Conservation (phyloP, 2,113 vertebrate species). For the Neoarius graeffei region DNA sequence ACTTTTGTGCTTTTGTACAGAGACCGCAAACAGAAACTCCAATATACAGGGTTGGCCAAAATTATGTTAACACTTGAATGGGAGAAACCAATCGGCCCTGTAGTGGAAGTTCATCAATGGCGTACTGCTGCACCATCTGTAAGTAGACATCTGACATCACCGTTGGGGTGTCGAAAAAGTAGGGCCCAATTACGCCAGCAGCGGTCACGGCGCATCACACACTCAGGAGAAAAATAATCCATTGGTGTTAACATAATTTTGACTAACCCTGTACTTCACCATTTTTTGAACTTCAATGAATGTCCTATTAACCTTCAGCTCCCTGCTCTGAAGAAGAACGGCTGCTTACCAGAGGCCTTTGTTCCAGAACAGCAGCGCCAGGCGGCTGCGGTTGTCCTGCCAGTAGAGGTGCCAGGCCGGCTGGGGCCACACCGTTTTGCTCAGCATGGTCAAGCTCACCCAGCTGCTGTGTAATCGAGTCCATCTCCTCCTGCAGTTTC, state of each 20-base stretch:
- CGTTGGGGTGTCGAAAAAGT: too few species aligned
- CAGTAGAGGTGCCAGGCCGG: conserved; percentile 26
- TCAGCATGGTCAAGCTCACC: conserved; percentile 76
- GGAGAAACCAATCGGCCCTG: too few species aligned
- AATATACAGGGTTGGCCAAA: too few species aligned
- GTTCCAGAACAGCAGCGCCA: conserved; percentile 8
- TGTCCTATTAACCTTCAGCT: neutral
- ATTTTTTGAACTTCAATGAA: neutral
- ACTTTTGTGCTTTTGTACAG: neutral
- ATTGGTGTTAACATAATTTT: too few species aligned
- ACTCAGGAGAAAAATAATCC: too few species aligned
- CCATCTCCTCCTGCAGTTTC: conserved; percentile 83
- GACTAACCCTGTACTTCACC: too few species aligned
- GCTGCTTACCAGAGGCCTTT: conserved; percentile 61
- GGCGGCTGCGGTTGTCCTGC: conserved; percentile 11
- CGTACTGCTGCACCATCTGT: too few species aligned
- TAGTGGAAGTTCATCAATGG: too few species aligned
- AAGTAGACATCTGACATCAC: too few species aligned
- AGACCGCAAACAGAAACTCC: neutral
- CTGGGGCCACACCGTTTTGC: conserved; percentile 61
- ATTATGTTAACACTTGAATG: too few species aligned
- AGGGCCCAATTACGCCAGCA: too few species aligned
- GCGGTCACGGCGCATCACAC: too few species aligned
- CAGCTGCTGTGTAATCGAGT: conserved; percentile 78
- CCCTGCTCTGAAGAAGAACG: neutral